Evolutionary conservation across 2,113 vertebrate species (phyloP).

Genomic region (Vireo altiloquus): DNA sequence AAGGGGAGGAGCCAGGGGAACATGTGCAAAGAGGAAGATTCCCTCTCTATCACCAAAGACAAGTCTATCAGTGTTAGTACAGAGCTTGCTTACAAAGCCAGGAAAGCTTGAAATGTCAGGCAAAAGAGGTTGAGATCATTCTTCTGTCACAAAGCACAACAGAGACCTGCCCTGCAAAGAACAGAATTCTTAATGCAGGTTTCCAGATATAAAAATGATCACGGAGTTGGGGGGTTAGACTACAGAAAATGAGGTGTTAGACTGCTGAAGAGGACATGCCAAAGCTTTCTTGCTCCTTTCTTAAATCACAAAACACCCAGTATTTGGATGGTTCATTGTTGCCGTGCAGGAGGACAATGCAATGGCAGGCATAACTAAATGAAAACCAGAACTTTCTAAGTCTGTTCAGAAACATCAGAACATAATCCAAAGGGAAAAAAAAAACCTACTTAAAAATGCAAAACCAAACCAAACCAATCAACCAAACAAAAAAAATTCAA

Average conservation of each 20-base stretch:
- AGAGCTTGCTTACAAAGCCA: neutral
- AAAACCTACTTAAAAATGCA: neutral
- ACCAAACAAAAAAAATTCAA: neutral
- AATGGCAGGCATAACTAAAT: neutral
- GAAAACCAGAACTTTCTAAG: neutral
- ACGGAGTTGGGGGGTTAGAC: too few species aligned
- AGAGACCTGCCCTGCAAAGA: neutral
- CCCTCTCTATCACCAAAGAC: neutral
- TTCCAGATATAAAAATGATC: neutral
- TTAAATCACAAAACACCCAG: neutral
- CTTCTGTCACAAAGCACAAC: neutral
- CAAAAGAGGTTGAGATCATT: neutral
- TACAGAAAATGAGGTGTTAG: too few species aligned
- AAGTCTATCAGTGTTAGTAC: neutral
- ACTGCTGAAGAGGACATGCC: neutral
- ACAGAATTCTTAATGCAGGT: neutral
- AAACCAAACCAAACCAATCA: neutral
- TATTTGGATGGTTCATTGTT: neutral
- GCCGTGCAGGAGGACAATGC: neutral
- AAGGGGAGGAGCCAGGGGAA: neutral
- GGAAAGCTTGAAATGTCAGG: neutral
- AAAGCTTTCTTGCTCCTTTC: neutral
- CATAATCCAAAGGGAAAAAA: neutral
- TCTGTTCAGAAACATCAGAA: neutral
- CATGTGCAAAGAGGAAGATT: neutral